Conservation (phyloP, 2,888 invertebrate species). For the Brachyptera risi region DNA sequence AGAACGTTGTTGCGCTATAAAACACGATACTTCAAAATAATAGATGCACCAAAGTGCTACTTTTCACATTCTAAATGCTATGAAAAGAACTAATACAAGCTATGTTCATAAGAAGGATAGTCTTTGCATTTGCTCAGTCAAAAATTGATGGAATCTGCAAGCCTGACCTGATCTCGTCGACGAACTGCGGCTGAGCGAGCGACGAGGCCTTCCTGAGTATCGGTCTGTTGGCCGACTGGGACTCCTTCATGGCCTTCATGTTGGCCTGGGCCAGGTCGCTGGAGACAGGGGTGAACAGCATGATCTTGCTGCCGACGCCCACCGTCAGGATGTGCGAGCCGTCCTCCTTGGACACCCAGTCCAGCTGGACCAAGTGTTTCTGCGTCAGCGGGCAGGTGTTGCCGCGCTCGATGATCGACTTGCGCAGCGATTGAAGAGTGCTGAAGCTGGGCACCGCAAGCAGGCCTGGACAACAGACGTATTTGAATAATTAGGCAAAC, state of each 20-base stretch:
- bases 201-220: constrained; percentile 88
- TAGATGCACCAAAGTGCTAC: too few species aligned
- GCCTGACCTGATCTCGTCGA: constrained; percentile 74
- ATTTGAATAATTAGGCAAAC: too few species aligned
- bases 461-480: too few species aligned
- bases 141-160: background rate
- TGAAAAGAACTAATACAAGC: too few species aligned
- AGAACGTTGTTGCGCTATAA: too few species aligned
- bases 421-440: constrained; percentile 79
- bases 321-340: constrained; percentile 97
- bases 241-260: constrained; percentile 86
- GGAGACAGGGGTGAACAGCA: constrained; percentile 89
- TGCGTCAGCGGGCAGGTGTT: constrained; percentile 88
- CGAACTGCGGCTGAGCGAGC: constrained; percentile 80
- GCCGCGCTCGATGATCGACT: constrained; percentile 86
- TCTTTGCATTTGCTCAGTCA: too few species aligned
- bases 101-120: too few species aligned
- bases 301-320: constrained; percentile 86
- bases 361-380: constrained; percentile 90
- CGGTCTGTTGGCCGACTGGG: constrained; percentile 75
- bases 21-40: too few species aligned
- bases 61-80: too few species aligned
- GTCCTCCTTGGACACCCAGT: constrained; percentile 99
- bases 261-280: constrained; percentile 94
- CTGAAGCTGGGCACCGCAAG: constrained; percentile 88